A percentile compares a stretch with the other conserved stretches of the same genome.
These are phyloP conservation scores for Climacteris rufus DNA, from an alignment of 2,113 vertebrate genomes.

Conservation along the genomic window DNA sequence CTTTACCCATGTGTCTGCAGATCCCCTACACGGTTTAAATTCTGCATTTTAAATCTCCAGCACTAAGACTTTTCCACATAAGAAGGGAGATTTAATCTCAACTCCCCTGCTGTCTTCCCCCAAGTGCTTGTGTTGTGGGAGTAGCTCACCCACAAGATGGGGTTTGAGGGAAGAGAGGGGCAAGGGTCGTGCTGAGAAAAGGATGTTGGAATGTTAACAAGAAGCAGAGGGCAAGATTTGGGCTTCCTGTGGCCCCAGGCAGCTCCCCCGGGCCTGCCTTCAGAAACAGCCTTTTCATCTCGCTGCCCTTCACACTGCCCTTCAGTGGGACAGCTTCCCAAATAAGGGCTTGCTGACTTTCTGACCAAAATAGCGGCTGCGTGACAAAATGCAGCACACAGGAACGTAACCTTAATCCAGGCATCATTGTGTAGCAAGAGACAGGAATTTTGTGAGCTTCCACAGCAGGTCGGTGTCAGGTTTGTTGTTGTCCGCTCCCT, in stretches of 20 bases:
- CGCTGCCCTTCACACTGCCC: conserved; percentile 46
- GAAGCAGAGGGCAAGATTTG: neutral
- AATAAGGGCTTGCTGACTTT: conserved; percentile 60
- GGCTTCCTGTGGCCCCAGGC: neutral
- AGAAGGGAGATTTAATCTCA: neutral
- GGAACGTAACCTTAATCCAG: conserved; percentile 60
- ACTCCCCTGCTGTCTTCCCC: neutral
- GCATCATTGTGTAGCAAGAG: conserved; percentile 51
- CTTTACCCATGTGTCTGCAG: neutral
- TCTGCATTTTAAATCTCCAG: neutral
- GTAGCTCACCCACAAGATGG: neutral
- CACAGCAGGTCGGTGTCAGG: conserved; percentile 13
- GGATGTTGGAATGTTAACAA: neutral
- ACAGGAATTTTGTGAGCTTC: neutral
- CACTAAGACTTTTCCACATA: neutral
- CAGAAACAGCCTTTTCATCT: neutral
- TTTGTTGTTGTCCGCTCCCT: neutral
- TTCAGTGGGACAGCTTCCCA: conserved; percentile 60
- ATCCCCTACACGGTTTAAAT: neutral
- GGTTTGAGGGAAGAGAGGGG: neutral
- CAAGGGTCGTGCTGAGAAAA: neutral
- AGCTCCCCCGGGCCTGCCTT: neutral
- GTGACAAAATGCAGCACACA: conserved; percentile 56
- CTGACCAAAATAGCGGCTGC: conserved; percentile 66
- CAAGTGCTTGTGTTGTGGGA: neutral